Evolutionary conservation across 1,140 invertebrate genomes (phyloP), one percentile per base, ranked within the genome.

Genomic region (Heliconius hewitsoni): DNA sequence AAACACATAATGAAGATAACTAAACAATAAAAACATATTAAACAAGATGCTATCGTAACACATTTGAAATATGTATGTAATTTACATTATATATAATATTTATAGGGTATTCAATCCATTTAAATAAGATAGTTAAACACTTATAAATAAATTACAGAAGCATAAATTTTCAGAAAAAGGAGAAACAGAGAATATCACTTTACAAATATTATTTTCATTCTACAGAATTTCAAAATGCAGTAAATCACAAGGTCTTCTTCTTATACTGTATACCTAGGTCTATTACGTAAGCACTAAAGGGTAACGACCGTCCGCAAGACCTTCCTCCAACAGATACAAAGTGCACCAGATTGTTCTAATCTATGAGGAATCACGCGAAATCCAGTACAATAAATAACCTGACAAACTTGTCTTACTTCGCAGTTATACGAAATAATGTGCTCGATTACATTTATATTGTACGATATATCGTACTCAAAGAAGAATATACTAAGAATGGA

Each of bases 321-420:
- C 60, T 11, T 66, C 60, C 60, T 30, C 57, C 6, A 23, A 42
- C 74, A 80, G 71, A 77, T 77, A 80, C 75, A 66, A 73, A 73
- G 75, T 76, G 70, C 55, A 81, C 74, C 77, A 79, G 77, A 81
- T 82, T 79, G 71, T 76, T 72, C 74, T 83, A 80, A 83, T 83
- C 80, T 77, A 79, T 78, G 73, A 78, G 78, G 77, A 78, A 83
- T 83, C 82, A 81, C 78, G 82, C 74, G 78, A 79, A 83, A 80
- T 79, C 82, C 82, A 80, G 80, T 79, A 79, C 81, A 83, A 83
- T 83, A 83, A 83, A 83, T 81, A 81, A 83, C 82, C 82, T 83
- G 82, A 83, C 82, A 80, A 83, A 83, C 82, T 83, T 81, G 82
- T 83, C 82, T 81, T 80, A 80, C 77, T 81, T 71, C 50, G 79